phyloP scores from a whole-genome alignment of 2,113 vertebrate genomes.

The Lycocorax pyrrhopterus region DNA sequence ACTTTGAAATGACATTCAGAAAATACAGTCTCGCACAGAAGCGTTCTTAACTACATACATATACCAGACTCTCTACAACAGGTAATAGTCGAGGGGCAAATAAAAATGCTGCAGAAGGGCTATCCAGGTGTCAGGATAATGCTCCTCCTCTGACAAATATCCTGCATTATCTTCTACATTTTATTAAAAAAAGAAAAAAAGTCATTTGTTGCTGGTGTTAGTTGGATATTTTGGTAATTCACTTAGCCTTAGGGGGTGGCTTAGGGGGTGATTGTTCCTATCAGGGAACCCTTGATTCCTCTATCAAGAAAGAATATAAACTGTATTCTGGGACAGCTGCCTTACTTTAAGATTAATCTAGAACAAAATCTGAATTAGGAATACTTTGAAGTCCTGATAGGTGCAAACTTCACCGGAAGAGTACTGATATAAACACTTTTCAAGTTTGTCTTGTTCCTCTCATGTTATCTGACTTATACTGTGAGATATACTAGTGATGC shows the following conservation, averaged over 20 bases:
- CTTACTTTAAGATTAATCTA: background rate
- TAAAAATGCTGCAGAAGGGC: background rate
- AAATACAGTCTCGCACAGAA: background rate
- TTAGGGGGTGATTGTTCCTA: background rate
- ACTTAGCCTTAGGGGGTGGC: background rate
- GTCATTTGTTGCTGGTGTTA: background rate
- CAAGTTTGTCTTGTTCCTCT: background rate
- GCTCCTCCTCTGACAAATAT: background rate
- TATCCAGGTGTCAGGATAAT: background rate
- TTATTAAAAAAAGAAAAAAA: background rate
- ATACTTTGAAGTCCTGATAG: background rate
- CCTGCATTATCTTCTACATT: background rate
- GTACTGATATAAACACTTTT: background rate
- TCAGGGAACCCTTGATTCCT: background rate
- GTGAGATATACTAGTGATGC: too few species aligned
- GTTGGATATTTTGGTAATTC: background rate
- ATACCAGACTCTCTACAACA: background rate
- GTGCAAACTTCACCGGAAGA: background rate
- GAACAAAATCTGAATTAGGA: background rate
- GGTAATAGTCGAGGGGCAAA: accelerated
- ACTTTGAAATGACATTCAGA: background rate
- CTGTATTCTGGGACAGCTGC: background rate
- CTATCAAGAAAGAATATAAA: background rate
- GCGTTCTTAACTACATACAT: accelerated
- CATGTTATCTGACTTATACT: background rate